phyloP scores from a whole-genome alignment of 1,140 invertebrate genomes.

The Scylla paramamosain region DNA sequence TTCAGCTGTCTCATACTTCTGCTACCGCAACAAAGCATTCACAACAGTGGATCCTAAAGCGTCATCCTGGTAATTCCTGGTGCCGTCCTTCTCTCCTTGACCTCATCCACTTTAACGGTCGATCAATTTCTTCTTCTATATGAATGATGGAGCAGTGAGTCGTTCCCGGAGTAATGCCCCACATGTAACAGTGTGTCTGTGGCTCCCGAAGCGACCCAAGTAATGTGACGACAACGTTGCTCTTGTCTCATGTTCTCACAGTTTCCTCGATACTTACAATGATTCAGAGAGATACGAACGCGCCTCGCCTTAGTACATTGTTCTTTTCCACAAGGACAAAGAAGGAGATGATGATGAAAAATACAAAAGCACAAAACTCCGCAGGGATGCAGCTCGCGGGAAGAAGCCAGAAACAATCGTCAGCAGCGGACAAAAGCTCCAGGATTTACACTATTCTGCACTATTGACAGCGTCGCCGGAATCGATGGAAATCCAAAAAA shows the following conservation, averaged over 20 bases:
- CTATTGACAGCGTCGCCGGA: background rate
- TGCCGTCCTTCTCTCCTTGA: too few species aligned
- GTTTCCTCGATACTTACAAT: background rate
- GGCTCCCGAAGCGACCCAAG: too few species aligned
- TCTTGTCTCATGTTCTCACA: background rate
- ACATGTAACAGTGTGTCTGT: too few species aligned
- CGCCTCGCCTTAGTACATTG: background rate
- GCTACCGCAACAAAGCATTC: too few species aligned
- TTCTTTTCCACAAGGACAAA: constrained; percentile 1
- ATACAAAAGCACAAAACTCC: constrained; percentile 1
- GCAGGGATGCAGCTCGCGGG: background rate
- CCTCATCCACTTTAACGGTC: too few species aligned
- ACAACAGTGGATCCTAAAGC: too few species aligned
- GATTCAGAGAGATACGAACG: background rate
- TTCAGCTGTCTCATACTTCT: too few species aligned
- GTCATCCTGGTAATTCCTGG: too few species aligned
- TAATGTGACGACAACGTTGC: too few species aligned
- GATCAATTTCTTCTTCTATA: too few species aligned
- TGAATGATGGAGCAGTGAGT: too few species aligned
- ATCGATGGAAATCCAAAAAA: background rate
- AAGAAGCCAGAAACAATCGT: constrained; percentile 21
- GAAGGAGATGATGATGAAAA: background rate
- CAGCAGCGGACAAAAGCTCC: background rate
- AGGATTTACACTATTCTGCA: constrained; percentile 4
- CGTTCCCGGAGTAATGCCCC: too few species aligned